Evolutionary conservation across 2,113 vertebrate genomes (phyloP), one percentile per base, ranked within the genome.

Genomic region (Anhinga anhinga): DNA sequence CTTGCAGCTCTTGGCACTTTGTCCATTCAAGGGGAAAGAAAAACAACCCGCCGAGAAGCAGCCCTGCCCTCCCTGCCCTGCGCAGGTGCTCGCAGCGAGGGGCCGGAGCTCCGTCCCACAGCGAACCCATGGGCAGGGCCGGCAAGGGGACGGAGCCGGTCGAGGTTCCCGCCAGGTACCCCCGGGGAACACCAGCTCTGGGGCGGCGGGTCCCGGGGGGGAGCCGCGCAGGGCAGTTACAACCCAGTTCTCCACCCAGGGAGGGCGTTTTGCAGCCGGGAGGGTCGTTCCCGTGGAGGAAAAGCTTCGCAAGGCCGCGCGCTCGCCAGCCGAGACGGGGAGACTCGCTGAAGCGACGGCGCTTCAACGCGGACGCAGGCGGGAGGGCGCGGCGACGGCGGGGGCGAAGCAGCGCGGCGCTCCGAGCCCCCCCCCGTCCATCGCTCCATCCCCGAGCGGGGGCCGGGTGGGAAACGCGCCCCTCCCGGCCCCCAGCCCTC

Each of bases 71-170:
- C 38, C 12, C 30, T 10, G 13, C 52, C 34, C 26, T 4, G 26
- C 53, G n/a, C 27, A 5, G 26, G 13, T 15, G 42, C 32, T 38
- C 3, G 0, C 9, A 17, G 45, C 17, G 5, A 4, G 2, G 22
- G 9, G 19, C 15, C 2, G 5, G 10, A 6, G 8, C 23, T n/a
- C 25, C 4, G 2, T 9, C 59, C 70, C n/a, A 2, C 9, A 30
- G 42, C 44, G 34, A 11, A 30, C n/a, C n/a, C n/a, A n/a, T n/a
- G n/a, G 14, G 23, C 52, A 30, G 56, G 21, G 36, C 30, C 3
- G 0, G 5, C 0, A 1, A 18, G n/a, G 29, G 18, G 40, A 8
- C 2, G 15, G 55, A 30, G 32, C 7, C 0, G 34, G 23, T 29
- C 21, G 5, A 6, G 6, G 36, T 25, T 50, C 9, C 11, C 9